Evolutionary conservation across 2,888 invertebrate species (phyloP).

Genomic region (Carterocephalus palaemon): DNA sequence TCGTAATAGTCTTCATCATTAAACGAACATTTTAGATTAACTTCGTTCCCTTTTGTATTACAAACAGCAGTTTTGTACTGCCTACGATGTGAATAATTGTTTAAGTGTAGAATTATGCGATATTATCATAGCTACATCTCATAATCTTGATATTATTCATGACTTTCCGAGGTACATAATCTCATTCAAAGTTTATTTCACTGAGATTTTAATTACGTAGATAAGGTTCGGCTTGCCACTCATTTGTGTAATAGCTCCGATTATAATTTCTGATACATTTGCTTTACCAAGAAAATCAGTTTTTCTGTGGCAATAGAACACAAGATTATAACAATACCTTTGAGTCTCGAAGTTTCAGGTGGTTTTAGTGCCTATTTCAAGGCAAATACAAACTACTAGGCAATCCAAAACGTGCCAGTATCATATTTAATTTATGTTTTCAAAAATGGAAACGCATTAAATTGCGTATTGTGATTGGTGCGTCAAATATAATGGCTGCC

Average conservation of each 20-base stretch:
- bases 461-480: slow-evolving; percentile 64
- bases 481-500: slow-evolving; percentile 63
- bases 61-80: no score
- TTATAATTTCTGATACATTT: slow-evolving; percentile 36
- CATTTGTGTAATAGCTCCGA: slow-evolving; percentile 41
- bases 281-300: slow-evolving; percentile 7
- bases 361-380: slow-evolving; percentile 16
- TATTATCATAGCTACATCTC: no score
- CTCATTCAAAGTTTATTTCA: slow-evolving; percentile 37
- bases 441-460: slow-evolving; percentile 70
- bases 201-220: slow-evolving; percentile 68
- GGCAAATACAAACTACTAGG: slow-evolving; percentile 17
- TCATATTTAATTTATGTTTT: slow-evolving; percentile 54
- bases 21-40: slow-evolving; percentile 12
- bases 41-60: slow-evolving; percentile 3
- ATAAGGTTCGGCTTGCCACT: slow-evolving; percentile 44
- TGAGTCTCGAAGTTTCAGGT: slow-evolving; percentile 26
- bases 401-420: slow-evolving; percentile 41
- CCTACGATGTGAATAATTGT: no score
- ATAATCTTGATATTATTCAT: no score
- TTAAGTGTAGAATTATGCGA: no score
- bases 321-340: neutral
- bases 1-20: slow-evolving; percentile 7
- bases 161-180: slow-evolving; percentile 43
- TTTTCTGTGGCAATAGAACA: slow-evolving; percentile 2